A percentile compares a stretch with the other conserved stretches of the same genome.
Conservation (phyloP, 2,888 invertebrate genomes). For the Acholoe squamosa region DNA sequence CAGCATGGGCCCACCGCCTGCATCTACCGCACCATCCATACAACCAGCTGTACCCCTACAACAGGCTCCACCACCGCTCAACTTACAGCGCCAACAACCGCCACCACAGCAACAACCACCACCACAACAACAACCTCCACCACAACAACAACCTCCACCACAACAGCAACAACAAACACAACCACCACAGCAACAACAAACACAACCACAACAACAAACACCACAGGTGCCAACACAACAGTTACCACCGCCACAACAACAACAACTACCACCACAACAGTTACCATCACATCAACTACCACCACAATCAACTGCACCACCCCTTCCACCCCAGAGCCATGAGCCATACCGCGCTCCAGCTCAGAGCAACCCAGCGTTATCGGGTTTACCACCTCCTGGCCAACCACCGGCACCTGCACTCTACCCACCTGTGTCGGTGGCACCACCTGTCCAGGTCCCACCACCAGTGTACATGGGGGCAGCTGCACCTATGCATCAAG, state of each 20-base stretch:
- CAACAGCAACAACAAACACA: no score
- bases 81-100: no score
- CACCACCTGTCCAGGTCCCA: not conserved
- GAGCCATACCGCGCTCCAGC: constrained; percentile 43
- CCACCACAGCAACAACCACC: no score
- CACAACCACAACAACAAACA: no score
- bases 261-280: not conserved
- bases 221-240: no score
- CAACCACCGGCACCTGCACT: constrained; percentile 23
- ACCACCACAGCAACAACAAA: no score
- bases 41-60: not conserved
- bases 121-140: no score
- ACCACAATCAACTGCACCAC: not conserved
- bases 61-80: not conserved
- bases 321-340: constrained; percentile 27
- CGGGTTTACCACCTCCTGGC: constrained; percentile 4
- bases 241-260: no score
- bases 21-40: not conserved
- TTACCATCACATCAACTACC: not conserved
- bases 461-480: not conserved
- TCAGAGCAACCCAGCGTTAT: constrained; percentile 21
- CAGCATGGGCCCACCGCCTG: not conserved
- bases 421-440: constrained; percentile 43
- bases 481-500: constrained; percentile 31
- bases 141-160: no score